Conservation (phyloP, 1,140 invertebrate genomes). For the Sarcophaga peregrina region DNA sequence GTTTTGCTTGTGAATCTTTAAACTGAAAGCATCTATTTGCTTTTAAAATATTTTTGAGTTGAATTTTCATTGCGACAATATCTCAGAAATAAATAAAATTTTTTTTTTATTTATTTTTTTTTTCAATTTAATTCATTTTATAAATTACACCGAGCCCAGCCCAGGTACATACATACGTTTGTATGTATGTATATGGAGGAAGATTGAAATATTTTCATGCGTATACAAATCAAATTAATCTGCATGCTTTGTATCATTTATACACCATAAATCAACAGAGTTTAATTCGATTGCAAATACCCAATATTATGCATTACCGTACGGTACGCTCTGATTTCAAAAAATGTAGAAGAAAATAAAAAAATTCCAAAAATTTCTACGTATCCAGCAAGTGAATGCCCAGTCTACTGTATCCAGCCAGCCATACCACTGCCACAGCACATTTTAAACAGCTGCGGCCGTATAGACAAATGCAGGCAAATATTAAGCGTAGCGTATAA, state of each 20-base stretch:
- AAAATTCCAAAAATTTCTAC: neutral
- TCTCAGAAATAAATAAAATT: too few species aligned
- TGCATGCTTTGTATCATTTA: slow-evolving; percentile 17
- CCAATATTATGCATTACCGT: neutral
- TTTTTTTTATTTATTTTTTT: too few species aligned
- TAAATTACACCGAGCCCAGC: too few species aligned
- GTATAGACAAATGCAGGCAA: slow-evolving; percentile 9
- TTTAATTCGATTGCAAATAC: slow-evolving; percentile 40
- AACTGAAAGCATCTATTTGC: too few species aligned
- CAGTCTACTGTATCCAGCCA: neutral
- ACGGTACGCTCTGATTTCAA: neutral
- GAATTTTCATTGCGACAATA: too few species aligned
- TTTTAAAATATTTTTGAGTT: too few species aligned
- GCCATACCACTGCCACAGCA: neutral
- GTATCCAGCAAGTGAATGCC: neutral
- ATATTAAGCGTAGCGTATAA: slow-evolving; percentile 8
- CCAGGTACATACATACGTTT: too few species aligned
- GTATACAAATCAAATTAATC: slow-evolving; percentile 39
- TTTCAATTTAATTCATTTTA: too few species aligned
- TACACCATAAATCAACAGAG: slow-evolving; percentile 33
- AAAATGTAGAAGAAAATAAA: neutral
- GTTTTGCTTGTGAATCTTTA: too few species aligned
- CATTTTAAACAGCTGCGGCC: neutral
- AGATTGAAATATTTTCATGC: neutral
- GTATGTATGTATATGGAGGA: too few species aligned